Base-by-base conservation (phyloP, 30 jellyfish, hydroid and myxozoan species). In the Aurelia aurita region DNA sequence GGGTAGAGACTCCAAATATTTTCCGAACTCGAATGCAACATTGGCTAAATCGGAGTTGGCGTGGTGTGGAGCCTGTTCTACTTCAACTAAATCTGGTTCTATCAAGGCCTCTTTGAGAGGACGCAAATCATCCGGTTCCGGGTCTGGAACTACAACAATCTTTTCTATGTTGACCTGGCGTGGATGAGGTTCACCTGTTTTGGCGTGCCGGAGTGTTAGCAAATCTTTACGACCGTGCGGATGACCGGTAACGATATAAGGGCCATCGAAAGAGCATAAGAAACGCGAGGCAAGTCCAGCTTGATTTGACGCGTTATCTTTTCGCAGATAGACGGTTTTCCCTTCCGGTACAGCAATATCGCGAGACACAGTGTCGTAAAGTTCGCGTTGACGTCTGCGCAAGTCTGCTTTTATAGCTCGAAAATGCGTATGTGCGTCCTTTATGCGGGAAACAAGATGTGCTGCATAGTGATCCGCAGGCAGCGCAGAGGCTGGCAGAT, bases 321-420 rank as follows among this genome's bases (percentile, higher is more conserved):
- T 70, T 16, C 67, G 82, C 31, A 70, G 69, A 28, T 31, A 70
- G 44, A 35, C 67, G 34, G 13, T 6, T 70, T 70, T 43, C 5
- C 67, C 74, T 28, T 70, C 82, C 23, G 76, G 49, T 5, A 70
- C 20, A 43, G 5, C 14, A 35, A 43, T 28, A 43, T 70, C 74
- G 31, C 74, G 82, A 20, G 82, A 6, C 18, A 23, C 76, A 15
- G 34, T 22, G 28, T 47, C 67, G 23, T 70, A 70, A 15, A 70
- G 82, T 32, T 70, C 82, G 69, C 74, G 82, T 32, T 70, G 82
- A 8, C 74, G 67, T 10, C 82, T 7, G 32, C 32, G 82, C 6
- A 70, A 31, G 39, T 70, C 82, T 31, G 74, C 6, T 43, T 70
- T 31, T 3, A 70, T 70, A 3, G 6, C 25, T 35, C 14, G 26